Evolutionary conservation across 2,113 vertebrate genomes (phyloP), one percentile per base, ranked within the genome.

Genomic region (Hydrolagus affinis): DNA sequence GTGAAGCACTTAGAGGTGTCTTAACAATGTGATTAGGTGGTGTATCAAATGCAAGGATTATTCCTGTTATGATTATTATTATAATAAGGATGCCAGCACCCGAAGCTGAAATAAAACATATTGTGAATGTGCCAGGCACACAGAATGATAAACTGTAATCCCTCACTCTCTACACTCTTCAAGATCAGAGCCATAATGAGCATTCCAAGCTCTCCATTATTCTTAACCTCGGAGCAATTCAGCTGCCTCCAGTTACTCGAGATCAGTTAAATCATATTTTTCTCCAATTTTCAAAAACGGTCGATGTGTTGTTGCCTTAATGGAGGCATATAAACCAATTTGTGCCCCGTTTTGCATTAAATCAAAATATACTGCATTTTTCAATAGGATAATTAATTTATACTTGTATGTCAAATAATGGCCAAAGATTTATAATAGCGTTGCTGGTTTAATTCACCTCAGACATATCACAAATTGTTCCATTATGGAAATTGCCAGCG

Each of bases 381-480:
- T 19, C 73, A 75, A 56, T 57, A n/a, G 15, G 73, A 21, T 75
- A 11, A 56, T 75, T 75, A 8, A 56, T 57, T 75, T 19, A 75
- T 30, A 56, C 32, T 74, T 74, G 72, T 2, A 74, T 17, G 32
- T 56, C 56, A 75, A 75, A 75, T 75, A 75, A 56, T 21, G 1
- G 8, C 11, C 17, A 75, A 75, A 75, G 32, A 75, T 57, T 57
- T 75, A 75, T 57, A 56, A 75, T 75, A 8, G 15, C 32, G 56
- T 17, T 75, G 73, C 73, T 56, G 21, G 32, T 21, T 75, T 75
- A 15, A 57, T 10, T 21, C 56, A 21, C 8, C 32, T 75, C 17
- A 75, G 21, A 56, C 32, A 75, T 44, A 75, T 75, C 73, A 75
- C 73, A 75, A 75, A 75, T 75, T 75, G 73, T 17, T 75, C 73